Evolutionary conservation across 2,113 vertebrate genomes (phyloP).

Genomic region (Salvator merianae): DNA sequence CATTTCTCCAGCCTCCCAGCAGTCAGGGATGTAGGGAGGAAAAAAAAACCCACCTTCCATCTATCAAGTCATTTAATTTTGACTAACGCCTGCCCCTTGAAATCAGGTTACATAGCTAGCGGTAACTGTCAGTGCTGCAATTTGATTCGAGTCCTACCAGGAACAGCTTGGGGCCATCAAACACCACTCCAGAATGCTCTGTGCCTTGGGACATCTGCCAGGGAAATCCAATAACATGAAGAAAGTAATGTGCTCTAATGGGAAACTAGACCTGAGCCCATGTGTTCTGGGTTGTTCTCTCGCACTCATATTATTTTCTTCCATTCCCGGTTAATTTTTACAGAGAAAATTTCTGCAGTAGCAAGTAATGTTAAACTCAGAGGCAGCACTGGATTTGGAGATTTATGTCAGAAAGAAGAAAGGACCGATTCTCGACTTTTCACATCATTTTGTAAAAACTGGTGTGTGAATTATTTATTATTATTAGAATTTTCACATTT

Average conservation of each 20-base stretch:
- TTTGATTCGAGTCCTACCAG: constrained; percentile 12
- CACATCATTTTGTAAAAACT: too few species aligned
- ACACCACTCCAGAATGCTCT: constrained; percentile 32
- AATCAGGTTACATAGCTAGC: constrained; percentile 1
- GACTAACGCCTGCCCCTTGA: background rate
- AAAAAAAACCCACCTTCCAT: background rate
- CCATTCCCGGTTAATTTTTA: background rate
- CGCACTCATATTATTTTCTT: background rate
- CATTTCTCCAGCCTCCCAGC: constrained; percentile 14
- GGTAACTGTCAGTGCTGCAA: background rate
- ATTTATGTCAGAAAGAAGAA: background rate
- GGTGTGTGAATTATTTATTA: too few species aligned
- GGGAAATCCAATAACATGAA: background rate
- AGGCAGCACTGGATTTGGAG: background rate
- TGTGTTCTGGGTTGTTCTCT: background rate
- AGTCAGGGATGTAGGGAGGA: background rate
- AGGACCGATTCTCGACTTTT: too few species aligned
- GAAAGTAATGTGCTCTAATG: constrained; percentile 12
- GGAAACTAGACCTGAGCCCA: background rate
- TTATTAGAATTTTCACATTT: too few species aligned
- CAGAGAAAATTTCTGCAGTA: background rate
- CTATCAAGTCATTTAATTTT: constrained; percentile 11
- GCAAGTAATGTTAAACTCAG: background rate
- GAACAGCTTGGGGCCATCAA: background rate
- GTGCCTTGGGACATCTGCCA: constrained; percentile 20